Percentiles rank a stretch among this genome's conserved stretches.
phyloP scores from a whole-genome alignment of 1,140 invertebrate species.

The Ostrea denselamellosa region DNA sequence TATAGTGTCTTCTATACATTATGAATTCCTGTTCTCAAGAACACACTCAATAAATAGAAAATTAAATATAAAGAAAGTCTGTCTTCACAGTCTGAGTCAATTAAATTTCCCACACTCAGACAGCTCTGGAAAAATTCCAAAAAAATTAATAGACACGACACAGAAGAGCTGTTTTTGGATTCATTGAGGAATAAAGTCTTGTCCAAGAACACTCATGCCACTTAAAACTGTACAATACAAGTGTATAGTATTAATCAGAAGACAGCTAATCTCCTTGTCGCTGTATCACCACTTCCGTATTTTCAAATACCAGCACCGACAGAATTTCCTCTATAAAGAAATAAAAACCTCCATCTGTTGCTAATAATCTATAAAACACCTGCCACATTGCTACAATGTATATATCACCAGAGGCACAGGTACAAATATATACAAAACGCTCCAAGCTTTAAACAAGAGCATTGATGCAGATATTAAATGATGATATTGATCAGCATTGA shows the following conservation, averaged over 20 bases:
- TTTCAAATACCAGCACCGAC: no score
- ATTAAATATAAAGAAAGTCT: neutral
- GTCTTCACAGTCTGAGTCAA: neutral
- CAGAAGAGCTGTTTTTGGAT: no score
- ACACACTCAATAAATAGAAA: neutral
- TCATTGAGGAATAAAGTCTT: no score
- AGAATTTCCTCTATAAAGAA: no score
- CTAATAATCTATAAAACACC: conserved; percentile 33
- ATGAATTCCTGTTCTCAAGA: neutral
- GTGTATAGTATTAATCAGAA: no score
- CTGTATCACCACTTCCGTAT: no score
- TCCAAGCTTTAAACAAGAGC: neutral
- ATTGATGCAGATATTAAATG: neutral
- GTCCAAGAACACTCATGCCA: no score
- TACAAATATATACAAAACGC: neutral
- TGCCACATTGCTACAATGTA: neutral
- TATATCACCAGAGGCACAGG: neutral
- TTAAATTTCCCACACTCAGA: neutral
- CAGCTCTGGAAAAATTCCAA: no score
- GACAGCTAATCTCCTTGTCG: no score
- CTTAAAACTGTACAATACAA: no score
- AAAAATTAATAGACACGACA: no score
- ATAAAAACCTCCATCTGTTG: neutral
- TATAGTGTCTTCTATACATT: conserved; percentile 14
- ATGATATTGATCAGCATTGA: neutral